phyloP scores from a whole-genome alignment of 2,113 vertebrate species.

The Saccopteryx leptura region DNA sequence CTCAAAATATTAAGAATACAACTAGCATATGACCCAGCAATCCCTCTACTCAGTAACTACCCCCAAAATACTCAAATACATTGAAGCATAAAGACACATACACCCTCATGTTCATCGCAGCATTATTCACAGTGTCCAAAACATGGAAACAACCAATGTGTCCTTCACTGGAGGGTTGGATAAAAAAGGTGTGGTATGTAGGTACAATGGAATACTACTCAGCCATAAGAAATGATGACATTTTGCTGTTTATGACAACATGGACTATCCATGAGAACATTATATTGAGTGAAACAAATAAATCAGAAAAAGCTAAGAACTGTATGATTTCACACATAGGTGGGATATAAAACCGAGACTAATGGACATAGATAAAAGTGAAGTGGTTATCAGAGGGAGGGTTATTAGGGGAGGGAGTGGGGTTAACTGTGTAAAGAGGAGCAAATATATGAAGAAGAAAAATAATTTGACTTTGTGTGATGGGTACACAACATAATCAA shows the following conservation, averaged over 20 bases:
- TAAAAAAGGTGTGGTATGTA: neutral
- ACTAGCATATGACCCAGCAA: neutral
- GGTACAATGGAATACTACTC: neutral
- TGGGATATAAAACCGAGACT: too few species aligned
- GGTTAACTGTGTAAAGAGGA: too few species aligned
- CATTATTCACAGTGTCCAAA: neutral
- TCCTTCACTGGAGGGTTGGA: neutral
- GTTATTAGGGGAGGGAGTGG: too few species aligned
- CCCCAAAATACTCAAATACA: neutral
- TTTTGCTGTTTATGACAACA: neutral
- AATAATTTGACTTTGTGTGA: too few species aligned
- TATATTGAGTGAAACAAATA: neutral
- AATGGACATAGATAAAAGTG: too few species aligned
- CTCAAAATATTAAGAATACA: too few species aligned
- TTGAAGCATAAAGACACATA: neutral
- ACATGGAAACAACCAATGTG: neutral
- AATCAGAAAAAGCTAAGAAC: neutral
- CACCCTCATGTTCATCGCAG: neutral
- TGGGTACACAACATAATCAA: too few species aligned
- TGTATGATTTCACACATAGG: neutral
- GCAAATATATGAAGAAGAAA: too few species aligned
- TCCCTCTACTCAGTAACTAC: neutral
- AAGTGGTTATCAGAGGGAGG: too few species aligned
- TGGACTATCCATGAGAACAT: neutral
- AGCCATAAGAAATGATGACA: slow-evolving; percentile 1